phyloP scores from a whole-genome alignment of 23 tunicate genomes.

The Ciona savignyi region DNA sequence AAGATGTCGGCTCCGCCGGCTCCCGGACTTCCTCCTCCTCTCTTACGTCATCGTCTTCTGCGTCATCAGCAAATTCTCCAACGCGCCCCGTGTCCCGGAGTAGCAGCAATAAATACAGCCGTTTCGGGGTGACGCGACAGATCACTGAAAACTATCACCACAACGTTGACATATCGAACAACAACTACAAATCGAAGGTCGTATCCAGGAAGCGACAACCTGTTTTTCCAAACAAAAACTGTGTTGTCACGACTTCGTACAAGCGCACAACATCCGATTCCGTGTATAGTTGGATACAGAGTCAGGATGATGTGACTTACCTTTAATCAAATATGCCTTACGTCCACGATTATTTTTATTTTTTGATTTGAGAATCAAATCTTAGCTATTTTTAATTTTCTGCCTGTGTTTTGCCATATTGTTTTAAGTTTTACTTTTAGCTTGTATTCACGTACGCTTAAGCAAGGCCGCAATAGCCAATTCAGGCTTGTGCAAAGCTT shows the following conservation, averaged over 20 bases:
- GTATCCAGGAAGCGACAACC: not conserved
- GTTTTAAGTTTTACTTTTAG: not conserved
- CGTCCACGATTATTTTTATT: not conserved
- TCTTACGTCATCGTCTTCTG: not conserved
- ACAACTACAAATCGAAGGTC: not conserved
- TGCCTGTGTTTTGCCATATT: not conserved
- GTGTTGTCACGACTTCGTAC: not conserved
- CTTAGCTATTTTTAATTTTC: too few species aligned
- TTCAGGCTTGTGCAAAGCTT: too few species aligned
- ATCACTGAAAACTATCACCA: not conserved
- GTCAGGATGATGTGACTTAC: not conserved
- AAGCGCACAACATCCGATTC: not conserved
- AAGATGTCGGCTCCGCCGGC: not conserved
- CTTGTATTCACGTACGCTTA: too few species aligned
- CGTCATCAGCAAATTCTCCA: not conserved
- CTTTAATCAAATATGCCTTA: not conserved
- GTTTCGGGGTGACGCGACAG: not conserved
- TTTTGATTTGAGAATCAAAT: not conserved
- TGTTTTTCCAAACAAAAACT: not conserved
- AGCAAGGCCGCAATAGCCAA: too few species aligned
- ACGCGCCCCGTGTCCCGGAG: not conserved
- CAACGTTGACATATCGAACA: not conserved
- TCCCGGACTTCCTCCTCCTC: not conserved
- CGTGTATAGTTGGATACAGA: not conserved
- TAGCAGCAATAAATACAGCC: not conserved